Evolutionary conservation across 2,797 vertebrate genomes (phyloP).

Genomic region (Anguilla anguilla): DNA sequence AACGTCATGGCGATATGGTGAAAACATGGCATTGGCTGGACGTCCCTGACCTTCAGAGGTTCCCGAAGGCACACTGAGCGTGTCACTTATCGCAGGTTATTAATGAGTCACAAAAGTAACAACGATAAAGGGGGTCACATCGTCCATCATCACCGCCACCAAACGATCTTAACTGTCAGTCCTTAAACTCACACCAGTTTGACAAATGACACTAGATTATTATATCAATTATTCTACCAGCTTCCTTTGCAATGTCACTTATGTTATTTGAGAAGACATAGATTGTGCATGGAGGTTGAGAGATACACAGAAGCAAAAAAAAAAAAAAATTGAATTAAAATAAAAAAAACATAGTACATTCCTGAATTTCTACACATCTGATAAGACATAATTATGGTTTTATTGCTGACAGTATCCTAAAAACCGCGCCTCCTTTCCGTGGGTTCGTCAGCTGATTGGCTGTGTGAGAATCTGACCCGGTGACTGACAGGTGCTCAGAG

Average conservation of each 20-base stretch:
- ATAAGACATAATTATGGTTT: neutral
- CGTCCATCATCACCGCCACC: neutral
- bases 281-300: neutral
- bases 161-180: neutral
- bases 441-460: neutral
- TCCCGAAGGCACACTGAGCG: neutral
- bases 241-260: neutral
- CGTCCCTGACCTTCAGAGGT: slow-evolving; percentile 31
- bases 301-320: neutral
- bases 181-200: slow-evolving; percentile 4
- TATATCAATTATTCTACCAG: neutral
- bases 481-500: neutral
- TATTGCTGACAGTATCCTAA: neutral
- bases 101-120: neutral
- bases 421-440: neutral
- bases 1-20: neutral
- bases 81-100: neutral
- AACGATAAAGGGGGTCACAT: neutral
- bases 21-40: neutral
- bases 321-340: neutral
- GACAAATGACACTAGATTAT: neutral
- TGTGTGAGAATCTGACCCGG: neutral
- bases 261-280: neutral
- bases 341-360: neutral
- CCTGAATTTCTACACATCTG: neutral